These are phyloP conservation scores for Furcifer pardalis DNA, from an alignment of 2,797 vertebrate genomes.

Conservation along the genomic window DNA sequence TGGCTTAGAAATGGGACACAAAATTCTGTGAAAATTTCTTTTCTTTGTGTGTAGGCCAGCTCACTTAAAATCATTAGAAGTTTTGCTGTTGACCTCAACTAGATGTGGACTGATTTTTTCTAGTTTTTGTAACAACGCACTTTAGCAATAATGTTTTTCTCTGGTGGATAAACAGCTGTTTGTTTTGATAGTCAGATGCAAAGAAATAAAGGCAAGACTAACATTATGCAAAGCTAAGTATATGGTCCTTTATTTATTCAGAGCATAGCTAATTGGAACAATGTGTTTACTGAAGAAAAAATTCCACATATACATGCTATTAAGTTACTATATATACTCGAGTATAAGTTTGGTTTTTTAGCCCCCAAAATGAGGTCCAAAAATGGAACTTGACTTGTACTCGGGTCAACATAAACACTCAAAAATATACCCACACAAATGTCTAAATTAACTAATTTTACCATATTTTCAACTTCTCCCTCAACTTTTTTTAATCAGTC, in stretches of 20 bases:
- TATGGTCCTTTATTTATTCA: neutral
- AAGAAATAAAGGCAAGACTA: no score
- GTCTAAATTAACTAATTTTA: no score
- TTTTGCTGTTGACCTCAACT: slow-evolving; percentile 2
- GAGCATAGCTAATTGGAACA: neutral
- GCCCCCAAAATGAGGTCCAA: no score
- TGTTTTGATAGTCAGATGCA: slow-evolving; percentile 10
- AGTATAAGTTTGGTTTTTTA: no score
- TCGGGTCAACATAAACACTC: no score
- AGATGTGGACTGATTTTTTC: neutral
- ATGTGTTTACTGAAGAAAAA: no score
- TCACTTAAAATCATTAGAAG: neutral
- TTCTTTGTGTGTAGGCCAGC: neutral
- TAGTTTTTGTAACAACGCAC: neutral
- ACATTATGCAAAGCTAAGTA: neutral
- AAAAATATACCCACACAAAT: no score
- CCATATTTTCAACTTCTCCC: no score
- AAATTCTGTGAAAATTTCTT: neutral
- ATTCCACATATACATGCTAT: no score
- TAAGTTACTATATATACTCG: no score
- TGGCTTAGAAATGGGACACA: neutral
- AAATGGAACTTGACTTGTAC: no score
- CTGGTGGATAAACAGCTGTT: neutral
- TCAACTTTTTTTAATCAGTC: no score
- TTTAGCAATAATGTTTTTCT: slow-evolving; percentile 9